These are phyloP conservation scores for Sarcophaga variegata DNA, from an alignment of 2,888 invertebrate genomes.

Conservation along the genomic window DNA sequence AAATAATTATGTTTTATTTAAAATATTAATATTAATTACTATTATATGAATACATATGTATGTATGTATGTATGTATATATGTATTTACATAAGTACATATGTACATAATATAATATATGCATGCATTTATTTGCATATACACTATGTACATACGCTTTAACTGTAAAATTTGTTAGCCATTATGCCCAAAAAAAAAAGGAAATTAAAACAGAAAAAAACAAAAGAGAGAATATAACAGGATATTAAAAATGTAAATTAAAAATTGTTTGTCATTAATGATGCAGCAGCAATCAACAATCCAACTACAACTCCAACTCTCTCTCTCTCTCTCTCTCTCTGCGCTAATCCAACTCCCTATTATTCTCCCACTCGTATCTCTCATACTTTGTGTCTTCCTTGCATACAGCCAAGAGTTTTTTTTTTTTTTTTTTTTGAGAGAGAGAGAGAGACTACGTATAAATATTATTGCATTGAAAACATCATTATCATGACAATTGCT, in stretches of 20 bases:
- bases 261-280: slow-evolving; percentile 54
- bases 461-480: slow-evolving; percentile 34
- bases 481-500: slow-evolving; percentile 6
- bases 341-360: slow-evolving; percentile 38
- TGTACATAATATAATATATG: slow-evolving; percentile 41
- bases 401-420: neutral
- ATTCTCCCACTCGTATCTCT: neutral
- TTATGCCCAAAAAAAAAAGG: too few species aligned
- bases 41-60: too few species aligned
- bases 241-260: slow-evolving; percentile 68
- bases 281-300: slow-evolving; percentile 7
- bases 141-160: neutral
- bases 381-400: neutral
- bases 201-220: neutral
- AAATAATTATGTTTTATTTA: too few species aligned
- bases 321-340: too few species aligned
- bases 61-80: neutral
- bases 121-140: slow-evolving; percentile 9
- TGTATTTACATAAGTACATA: neutral
- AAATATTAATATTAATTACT: too few species aligned
- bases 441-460: slow-evolving; percentile 2
- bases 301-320: slow-evolving; percentile 6
- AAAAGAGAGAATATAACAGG: slow-evolving; percentile 25
- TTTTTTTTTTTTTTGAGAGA: neutral
- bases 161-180: too few species aligned